Evolutionary conservation across 2,888 invertebrate species (phyloP).

Genomic region (Furcula furcula): DNA sequence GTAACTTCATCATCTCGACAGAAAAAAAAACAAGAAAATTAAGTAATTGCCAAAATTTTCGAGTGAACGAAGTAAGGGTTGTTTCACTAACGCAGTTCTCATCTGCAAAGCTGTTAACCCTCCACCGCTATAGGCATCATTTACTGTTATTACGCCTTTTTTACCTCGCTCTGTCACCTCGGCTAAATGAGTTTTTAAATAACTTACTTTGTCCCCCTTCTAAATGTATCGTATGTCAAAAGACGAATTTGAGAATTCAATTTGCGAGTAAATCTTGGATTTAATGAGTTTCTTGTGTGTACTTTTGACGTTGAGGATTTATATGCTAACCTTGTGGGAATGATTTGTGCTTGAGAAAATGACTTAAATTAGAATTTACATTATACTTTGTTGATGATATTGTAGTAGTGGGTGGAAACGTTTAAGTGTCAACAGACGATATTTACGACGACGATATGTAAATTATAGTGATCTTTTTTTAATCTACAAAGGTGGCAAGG

Average conservation of each 20-base stretch:
- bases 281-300: constrained; percentile 17
- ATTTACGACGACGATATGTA: too few species aligned
- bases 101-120: constrained; percentile 60
- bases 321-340: constrained; percentile 1
- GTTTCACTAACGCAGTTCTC: constrained; percentile 35
- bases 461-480: too few species aligned
- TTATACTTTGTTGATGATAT: too few species aligned
- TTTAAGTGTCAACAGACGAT: too few species aligned
- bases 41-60: too few species aligned
- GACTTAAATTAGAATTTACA: too few species aligned
- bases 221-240: constrained; percentile 31
- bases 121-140: constrained; percentile 56
- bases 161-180: constrained; percentile 58
- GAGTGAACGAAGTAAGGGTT: too few species aligned
- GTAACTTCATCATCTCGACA: too few species aligned
- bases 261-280: constrained; percentile 24
- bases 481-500: too few species aligned
- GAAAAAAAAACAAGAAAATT: too few species aligned
- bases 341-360: background rate
- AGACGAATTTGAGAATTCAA: constrained; percentile 19
- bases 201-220: constrained; percentile 58
- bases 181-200: constrained; percentile 62
- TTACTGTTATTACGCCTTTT: constrained; percentile 64
- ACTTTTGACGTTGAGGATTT: constrained; percentile 12
- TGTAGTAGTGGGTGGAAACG: too few species aligned